Percentiles rank a stretch among this genome's conserved stretches.
These are phyloP conservation scores for Knipowitschia caucasica DNA, from an alignment of 2,797 vertebrate genomes.

Conservation along the genomic window DNA sequence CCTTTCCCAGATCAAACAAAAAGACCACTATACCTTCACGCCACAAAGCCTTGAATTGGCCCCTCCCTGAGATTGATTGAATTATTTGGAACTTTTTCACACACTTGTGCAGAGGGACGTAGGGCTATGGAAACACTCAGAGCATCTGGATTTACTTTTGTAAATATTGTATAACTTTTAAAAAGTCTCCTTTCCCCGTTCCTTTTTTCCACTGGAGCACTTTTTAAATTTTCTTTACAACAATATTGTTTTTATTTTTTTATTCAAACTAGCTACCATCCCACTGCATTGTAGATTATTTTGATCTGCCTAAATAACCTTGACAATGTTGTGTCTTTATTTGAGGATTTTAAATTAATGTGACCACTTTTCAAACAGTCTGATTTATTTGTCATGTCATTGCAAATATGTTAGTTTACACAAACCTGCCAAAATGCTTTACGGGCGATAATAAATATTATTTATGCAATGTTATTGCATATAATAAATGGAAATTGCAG, in stretches of 20 bases:
- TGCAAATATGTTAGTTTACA: constrained; percentile 27
- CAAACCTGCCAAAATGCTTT: constrained; percentile 27
- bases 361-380: constrained; percentile 18
- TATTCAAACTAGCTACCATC: constrained; percentile 52
- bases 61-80: constrained; percentile 52
- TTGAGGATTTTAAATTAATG: constrained; percentile 12
- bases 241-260: constrained; percentile 3
- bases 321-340: constrained; percentile 36
- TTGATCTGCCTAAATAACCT: constrained; percentile 19
- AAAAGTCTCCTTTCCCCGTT: constrained; percentile 59
- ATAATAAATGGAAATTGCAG: not conserved
- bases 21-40: constrained; percentile 19
- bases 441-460: constrained; percentile 21
- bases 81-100: constrained; percentile 69
- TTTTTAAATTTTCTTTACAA: constrained; percentile 68
- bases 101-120: constrained; percentile 9
- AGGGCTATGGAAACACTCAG: constrained; percentile 39
- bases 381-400: constrained; percentile 28
- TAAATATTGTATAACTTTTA: constrained; percentile 81
- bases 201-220: constrained; percentile 71
- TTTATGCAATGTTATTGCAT: constrained; percentile 3
- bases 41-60: constrained; percentile 28
- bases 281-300: constrained; percentile 56
- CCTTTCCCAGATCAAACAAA: constrained; percentile 41
- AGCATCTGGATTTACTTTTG: constrained; percentile 69